Percentiles rank a stretch among this genome's conserved stretches.
Evolutionary conservation across 2,797 vertebrate genomes (phyloP).

Genomic region (Pempheris klunzingeri): DNA sequence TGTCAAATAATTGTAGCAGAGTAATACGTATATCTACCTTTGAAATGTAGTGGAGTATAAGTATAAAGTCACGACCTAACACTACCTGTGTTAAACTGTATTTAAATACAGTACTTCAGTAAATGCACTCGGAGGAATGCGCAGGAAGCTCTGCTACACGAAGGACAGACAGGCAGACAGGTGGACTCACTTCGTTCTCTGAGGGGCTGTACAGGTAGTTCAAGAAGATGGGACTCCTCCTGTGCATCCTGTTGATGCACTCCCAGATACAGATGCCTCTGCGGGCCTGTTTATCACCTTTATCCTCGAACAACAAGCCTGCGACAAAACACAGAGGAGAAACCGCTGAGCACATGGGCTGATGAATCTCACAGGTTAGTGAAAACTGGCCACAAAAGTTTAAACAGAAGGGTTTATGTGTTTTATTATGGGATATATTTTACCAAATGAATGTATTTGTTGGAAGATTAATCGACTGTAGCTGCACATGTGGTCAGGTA

Average conservation of each 20-base stretch:
- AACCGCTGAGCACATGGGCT: constrained; percentile 21
- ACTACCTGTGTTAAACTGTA: too few relatives aligned
- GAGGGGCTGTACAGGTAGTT: constrained; percentile 94
- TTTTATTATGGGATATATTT: background rate
- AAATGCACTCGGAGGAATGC: background rate
- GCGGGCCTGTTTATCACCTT: constrained; percentile 94
- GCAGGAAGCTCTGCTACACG: background rate
- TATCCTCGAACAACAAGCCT: constrained; percentile 98
- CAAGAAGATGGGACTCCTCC: constrained; percentile 94
- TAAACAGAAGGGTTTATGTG: background rate
- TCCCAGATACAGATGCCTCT: constrained; percentile 98
- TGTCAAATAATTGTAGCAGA: too few relatives aligned
- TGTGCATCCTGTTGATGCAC: constrained; percentile 94
- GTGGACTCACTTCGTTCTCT: constrained; percentile 88
- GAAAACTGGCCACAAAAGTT: background rate
- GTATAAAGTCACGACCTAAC: too few relatives aligned
- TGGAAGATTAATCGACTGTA: background rate
- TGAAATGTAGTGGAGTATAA: too few relatives aligned
- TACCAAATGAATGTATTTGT: background rate
- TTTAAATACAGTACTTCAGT: too few relatives aligned
- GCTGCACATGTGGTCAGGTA: background rate
- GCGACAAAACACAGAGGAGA: constrained; percentile 57
- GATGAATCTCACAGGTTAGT: constrained; percentile 15
- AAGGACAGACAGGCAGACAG: background rate
- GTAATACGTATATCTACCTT: too few relatives aligned